Base-by-base conservation (phyloP, 2,797 vertebrate species). In the Squalus acanthias region DNA sequence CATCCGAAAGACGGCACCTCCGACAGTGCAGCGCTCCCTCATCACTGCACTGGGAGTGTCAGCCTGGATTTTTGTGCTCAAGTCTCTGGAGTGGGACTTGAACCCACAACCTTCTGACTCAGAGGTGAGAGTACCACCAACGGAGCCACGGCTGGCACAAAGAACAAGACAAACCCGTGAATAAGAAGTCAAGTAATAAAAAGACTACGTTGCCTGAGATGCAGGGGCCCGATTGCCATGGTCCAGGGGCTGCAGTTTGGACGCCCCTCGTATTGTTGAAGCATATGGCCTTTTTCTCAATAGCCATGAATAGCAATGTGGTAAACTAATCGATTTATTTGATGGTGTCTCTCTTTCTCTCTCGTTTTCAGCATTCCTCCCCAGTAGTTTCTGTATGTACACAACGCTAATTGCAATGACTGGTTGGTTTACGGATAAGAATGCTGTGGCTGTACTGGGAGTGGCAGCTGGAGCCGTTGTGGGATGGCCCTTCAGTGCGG, bases 321-420 rank as follows among this genome's bases (percentile, higher is more conserved):
- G 53, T 57, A 95, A 70, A 33, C 96, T 87, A 89, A 60, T 46
- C 26, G 96, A 53, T 89, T 29, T n/a, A 39, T 94, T 74, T 96
- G 57, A 92, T 46, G 3, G 10, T 29, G 10, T 3, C 39, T 96
- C 0, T 96, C 4, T 15, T 96, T 67, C 69, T 46, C 63, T 39
- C 67, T 76, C 17, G 7, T 24, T 97, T 97, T 12, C 97, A 99
- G 99, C 99, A 22, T 99, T 99, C 97, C 98, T 99, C 26, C 99
- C 99, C 20, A 99, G 99, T 96, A 99, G 98, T 87, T 99, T 99
- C 98, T 99, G 99, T 97, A 99, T 99, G 99, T 99, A 99, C 69
- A 99, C 98, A 10, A 99, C 99, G 0, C 95, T 99, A 97, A 97
- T 99, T 57, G 99, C 99, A 96, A 99, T 99, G 99, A 99, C 99